A percentile compares a stretch with the other conserved stretches of the same genome.
Evolutionary conservation across 2,113 vertebrate species (phyloP).

Genomic region (Peromyscus polionotus): DNA sequence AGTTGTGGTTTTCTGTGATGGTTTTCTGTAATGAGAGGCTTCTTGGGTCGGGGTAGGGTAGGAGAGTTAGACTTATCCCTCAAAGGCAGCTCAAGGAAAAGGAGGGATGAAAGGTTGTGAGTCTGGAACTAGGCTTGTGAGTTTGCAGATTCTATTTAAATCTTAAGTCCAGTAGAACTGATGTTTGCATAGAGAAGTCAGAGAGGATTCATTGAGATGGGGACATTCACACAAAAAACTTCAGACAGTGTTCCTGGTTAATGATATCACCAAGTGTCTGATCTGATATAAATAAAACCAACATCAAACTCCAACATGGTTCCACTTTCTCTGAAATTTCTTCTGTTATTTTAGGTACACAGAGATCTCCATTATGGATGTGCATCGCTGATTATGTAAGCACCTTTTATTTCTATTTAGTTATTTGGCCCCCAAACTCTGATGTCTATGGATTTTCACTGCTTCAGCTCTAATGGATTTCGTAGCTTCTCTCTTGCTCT

Average conservation of each 20-base stretch:
- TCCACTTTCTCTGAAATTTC: not conserved
- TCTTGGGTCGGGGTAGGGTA: not conserved
- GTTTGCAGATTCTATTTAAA: not conserved
- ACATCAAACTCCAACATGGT: not conserved
- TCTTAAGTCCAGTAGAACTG: not conserved
- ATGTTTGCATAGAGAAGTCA: not conserved
- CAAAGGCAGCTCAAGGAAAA: not conserved
- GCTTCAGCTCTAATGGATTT: not conserved
- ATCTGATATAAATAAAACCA: not conserved
- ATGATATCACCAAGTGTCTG: not conserved
- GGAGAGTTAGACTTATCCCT: not conserved
- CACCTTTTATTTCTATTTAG: slow-evolving; percentile 21
- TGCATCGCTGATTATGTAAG: not conserved
- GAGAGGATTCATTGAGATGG: not conserved
- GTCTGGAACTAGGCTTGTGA: not conserved
- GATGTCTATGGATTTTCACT: not conserved
- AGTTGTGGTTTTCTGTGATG: not conserved
- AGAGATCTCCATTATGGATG: not conserved
- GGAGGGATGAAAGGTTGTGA: not conserved
- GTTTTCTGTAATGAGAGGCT: not conserved
- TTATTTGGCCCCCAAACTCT: not conserved
- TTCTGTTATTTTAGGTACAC: not conserved
- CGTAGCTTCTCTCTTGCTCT: not conserved
- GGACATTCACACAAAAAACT: not conserved
- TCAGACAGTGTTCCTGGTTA: not conserved